Base-by-base conservation (phyloP, 2,888 invertebrate species). In the Cataglyphis rosenhaueri region DNA sequence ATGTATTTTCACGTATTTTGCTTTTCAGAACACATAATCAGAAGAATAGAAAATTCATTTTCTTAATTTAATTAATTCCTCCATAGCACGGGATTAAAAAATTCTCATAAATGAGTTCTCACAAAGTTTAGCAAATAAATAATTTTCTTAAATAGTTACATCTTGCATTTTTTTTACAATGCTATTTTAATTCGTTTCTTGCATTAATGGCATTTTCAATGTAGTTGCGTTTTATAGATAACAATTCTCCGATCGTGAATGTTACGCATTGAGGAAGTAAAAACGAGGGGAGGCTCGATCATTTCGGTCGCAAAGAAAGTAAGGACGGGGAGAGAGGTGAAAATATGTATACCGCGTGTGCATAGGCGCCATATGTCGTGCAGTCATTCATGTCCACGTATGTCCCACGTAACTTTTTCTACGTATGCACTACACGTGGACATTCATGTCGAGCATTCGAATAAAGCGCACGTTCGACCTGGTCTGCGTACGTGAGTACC, bases 381-480 rank as follows among this genome's bases (percentile, higher is more conserved):
- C 86, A 87, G 91, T 90, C 91, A 88, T 90, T 89, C 91, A 85
- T 90, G 86, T 87, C 87, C 85, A 86, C 85, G 90, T 90, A 89
- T 85, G 82, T 21, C 44, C 41, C 64, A 66, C 83, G 85, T 85
- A 83, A 76, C 41, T 81, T 75, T 82, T 78, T 65, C 66, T 73
- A 65, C 66, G 52, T 68, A 61, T 52, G 68, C 70, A 32, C 70
- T 57, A 48, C 25, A 48, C 21, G 35, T 62, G 29, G 55, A 64
- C 52, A 25, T 76, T 21, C n/a, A 62, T 48, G 66, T 70, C 32
- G 41, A 52, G 52, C 79, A 29, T 78, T 44, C 41, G 64, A 65
- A 57, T 44, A 35, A 25, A 12, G 32, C 52, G 21, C 52, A 75
- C 74, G 21, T 62, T 35, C 35, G 52, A 48, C 6, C 32, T 35